Percentiles rank a stretch among this genome's conserved stretches.
phyloP scores from a whole-genome alignment of 2,797 vertebrate genomes.

The Sebastiscus tertius region DNA sequence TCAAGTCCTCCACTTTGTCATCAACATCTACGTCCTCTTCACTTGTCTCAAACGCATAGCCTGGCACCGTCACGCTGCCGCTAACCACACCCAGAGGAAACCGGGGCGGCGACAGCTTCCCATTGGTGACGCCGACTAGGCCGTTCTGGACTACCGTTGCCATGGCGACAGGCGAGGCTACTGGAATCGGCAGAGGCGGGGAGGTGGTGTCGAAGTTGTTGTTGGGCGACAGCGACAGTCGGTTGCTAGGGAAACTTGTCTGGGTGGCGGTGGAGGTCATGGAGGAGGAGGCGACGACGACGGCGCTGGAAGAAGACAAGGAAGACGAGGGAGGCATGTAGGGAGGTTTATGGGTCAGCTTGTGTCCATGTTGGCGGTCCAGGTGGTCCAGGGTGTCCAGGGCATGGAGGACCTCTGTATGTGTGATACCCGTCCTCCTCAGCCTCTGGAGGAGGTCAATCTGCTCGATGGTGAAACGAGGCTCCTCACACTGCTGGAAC shows the following conservation, averaged over 20 bases:
- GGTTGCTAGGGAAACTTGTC: conserved; percentile 88
- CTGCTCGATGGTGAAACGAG: conserved; percentile 99
- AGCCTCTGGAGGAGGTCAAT: conserved; percentile 98
- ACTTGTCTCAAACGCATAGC: conserved; percentile 90
- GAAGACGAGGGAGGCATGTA: conserved; percentile 72
- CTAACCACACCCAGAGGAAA: conserved; percentile 88
- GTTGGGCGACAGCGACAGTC: conserved; percentile 89
- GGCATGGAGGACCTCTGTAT: conserved; percentile 94
- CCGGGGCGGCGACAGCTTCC: conserved; percentile 94
- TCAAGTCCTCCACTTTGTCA: conserved; percentile 98
- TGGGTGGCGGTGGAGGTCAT: conserved; percentile 92
- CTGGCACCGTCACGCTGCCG: conserved; percentile 59
- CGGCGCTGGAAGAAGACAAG: conserved; percentile 57
- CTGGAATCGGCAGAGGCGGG: conserved; percentile 81
- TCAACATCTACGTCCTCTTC: conserved; percentile 97
- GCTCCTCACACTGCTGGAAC: conserved; percentile 98
- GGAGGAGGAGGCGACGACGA: conserved; percentile 78
- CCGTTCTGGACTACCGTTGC: conserved; percentile 88
- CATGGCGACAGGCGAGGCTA: conserved; percentile 72
- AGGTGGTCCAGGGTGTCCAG: conserved; percentile 96
- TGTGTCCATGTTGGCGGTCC: conserved; percentile 93
- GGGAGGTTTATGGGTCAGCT: conserved; percentile 86
- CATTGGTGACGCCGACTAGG: conserved; percentile 86
- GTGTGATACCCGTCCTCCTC: conserved; percentile 93
- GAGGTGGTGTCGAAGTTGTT: conserved; percentile 91